A percentile compares a stretch with the other conserved stretches of the same genome.
Evolutionary conservation across 2,888 invertebrate genomes (phyloP).

Genomic region (Stictocephala bisonia): DNA sequence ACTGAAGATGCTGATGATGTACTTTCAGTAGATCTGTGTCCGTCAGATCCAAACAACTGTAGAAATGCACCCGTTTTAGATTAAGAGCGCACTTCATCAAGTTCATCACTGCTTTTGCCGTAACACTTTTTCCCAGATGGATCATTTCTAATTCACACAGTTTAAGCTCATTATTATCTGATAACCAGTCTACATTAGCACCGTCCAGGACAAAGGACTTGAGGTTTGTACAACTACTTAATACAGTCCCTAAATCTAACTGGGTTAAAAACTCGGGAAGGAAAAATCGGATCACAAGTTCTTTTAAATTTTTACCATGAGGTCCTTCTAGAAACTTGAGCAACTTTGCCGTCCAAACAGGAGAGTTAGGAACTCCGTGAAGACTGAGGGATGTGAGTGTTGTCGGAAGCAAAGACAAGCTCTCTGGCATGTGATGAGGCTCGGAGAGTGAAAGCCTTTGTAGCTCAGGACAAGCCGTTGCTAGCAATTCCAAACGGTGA

Average conservation of each 20-base stretch:
- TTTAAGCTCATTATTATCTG: slow-evolving; percentile 60
- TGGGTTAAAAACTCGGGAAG: slow-evolving; percentile 61
- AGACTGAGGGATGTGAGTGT: slow-evolving; percentile 62
- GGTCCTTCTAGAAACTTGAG: slow-evolving; percentile 63
- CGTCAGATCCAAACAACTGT: slow-evolving; percentile 64
- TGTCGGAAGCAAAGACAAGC: slow-evolving; percentile 62
- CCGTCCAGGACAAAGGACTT: slow-evolving; percentile 63
- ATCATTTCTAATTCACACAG: slow-evolving; percentile 61
- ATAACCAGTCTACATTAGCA: slow-evolving; percentile 63
- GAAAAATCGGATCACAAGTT: slow-evolving; percentile 63
- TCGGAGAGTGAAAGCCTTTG: slow-evolving; percentile 64
- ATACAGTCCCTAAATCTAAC: slow-evolving; percentile 63
- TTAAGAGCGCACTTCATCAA: slow-evolving; percentile 63
- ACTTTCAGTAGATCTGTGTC: slow-evolving; percentile 56
- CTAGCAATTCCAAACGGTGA: slow-evolving; percentile 63
- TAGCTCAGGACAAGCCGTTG: slow-evolving; percentile 63
- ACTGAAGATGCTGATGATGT: slow-evolving; percentile 57
- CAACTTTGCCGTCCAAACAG: slow-evolving; percentile 63
- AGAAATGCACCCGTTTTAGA: slow-evolving; percentile 63
- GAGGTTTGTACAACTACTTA: slow-evolving; percentile 63
- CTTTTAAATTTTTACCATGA: slow-evolving; percentile 62
- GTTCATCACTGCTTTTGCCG: slow-evolving; percentile 62
- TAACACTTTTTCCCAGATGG: slow-evolving; percentile 63
- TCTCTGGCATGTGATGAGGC: slow-evolving; percentile 64
- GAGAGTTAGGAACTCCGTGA: slow-evolving; percentile 63